These are phyloP conservation scores for Crenuchus spilurus DNA, from an alignment of 2,797 vertebrate genomes.

Conservation along the genomic window DNA sequence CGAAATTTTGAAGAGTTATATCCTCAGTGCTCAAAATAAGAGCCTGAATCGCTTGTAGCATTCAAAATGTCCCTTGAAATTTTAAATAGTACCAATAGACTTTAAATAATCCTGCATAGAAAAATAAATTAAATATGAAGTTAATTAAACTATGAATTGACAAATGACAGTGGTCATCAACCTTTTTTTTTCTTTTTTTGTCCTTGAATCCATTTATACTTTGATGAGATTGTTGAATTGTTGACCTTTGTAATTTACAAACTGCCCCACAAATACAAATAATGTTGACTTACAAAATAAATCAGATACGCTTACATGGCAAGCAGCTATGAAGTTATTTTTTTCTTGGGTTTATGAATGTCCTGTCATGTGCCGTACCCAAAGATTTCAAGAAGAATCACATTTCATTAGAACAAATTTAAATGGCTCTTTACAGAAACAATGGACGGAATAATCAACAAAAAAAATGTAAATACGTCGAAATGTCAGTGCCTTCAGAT, in stretches of 20 bases:
- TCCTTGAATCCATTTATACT: conserved; percentile 43
- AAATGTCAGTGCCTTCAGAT: conserved; percentile 63
- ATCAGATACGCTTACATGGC: conserved; percentile 99
- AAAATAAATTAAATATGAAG: conserved; percentile 85
- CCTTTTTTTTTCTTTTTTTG: conserved; percentile 62
- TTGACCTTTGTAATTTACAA: conserved; percentile 92
- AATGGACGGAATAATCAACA: conserved; percentile 57
- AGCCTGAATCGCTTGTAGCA: conserved; percentile 61
- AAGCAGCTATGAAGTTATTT: conserved; percentile 87
- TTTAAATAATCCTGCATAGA: conserved; percentile 85
- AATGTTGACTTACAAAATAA: conserved; percentile 99
- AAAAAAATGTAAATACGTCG: conserved; percentile 45
- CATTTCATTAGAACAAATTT: conserved; percentile 80
- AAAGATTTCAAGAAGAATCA: conserved; percentile 78
- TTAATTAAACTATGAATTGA: conserved; percentile 77
- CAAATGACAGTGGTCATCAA: conserved; percentile 69
- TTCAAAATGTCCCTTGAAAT: conserved; percentile 66
- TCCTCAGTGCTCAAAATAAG: conserved; percentile 52
- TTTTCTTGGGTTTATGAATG: conserved; percentile 68
- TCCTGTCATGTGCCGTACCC: conserved; percentile 78
- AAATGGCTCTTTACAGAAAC: conserved; percentile 84
- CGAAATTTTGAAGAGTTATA: conserved; percentile 48
- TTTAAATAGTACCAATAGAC: conserved; percentile 79
- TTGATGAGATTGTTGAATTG: conserved; percentile 64
- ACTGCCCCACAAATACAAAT: conserved; percentile 99